These are phyloP conservation scores for Noctua pronuba DNA, from an alignment of 2,888 invertebrate species.

Conservation along the genomic window DNA sequence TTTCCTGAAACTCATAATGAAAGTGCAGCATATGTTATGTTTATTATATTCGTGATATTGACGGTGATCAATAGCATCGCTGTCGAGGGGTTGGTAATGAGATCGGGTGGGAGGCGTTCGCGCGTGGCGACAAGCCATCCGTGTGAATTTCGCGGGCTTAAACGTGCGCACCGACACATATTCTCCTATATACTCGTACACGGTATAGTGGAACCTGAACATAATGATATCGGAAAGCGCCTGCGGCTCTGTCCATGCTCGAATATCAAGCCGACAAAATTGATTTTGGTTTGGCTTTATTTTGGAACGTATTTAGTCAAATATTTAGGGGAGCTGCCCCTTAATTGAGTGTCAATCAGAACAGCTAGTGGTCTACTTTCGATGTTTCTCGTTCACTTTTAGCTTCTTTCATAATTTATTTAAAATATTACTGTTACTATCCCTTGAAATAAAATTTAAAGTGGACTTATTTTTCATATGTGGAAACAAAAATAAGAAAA, in stretches of 20 bases:
- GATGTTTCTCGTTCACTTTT: not conserved
- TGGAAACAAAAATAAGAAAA: not conserved
- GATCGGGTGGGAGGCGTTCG: slow-evolving; percentile 83
- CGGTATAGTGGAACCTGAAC: slow-evolving; percentile 44
- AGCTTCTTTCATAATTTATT: not conserved
- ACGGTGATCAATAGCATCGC: slow-evolving; percentile 82
- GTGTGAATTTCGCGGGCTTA: slow-evolving; percentile 83
- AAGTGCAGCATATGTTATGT: slow-evolving; percentile 65
- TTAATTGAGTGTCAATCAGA: slow-evolving; percentile 49
- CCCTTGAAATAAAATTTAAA: not conserved
- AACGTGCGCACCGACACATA: slow-evolving; percentile 73
- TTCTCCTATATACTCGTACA: slow-evolving; percentile 40
- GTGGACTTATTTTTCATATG: not conserved
- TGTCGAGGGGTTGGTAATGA: slow-evolving; percentile 82
- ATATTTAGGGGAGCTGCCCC: slow-evolving; percentile 30
- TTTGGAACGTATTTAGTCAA: slow-evolving; percentile 41
- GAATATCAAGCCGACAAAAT: slow-evolving; percentile 54
- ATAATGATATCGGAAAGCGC: slow-evolving; percentile 64
- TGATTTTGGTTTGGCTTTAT: slow-evolving; percentile 52
- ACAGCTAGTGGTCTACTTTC: slow-evolving; percentile 20
- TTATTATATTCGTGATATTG: slow-evolving; percentile 77
- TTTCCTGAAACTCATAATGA: slow-evolving; percentile 57
- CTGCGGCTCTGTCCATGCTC: slow-evolving; percentile 44
- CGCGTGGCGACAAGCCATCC: slow-evolving; percentile 85
- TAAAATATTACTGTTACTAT: not conserved